Evolutionary conservation across 2,888 invertebrate genomes (phyloP).

Genomic region (Ophioninae sp.): DNA sequence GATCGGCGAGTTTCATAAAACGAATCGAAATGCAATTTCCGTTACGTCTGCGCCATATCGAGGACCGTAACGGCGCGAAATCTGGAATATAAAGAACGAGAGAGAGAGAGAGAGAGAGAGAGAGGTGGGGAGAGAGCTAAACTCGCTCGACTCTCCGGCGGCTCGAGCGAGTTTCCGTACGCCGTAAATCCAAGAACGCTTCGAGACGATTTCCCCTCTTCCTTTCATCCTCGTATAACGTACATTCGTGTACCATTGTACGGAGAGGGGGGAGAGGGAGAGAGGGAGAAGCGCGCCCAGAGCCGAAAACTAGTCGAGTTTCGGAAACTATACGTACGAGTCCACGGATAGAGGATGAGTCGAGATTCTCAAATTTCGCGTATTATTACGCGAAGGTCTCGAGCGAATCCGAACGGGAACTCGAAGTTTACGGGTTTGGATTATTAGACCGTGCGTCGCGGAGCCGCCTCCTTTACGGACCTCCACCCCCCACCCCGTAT

Average conservation of each 20-base stretch:
- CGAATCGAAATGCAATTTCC: conserved; percentile 77
- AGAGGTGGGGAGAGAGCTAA: conserved; percentile 6
- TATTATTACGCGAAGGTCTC: background rate
- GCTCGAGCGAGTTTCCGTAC: conserved; percentile 39
- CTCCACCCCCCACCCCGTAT: too few species aligned
- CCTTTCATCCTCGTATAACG: conserved; percentile 24
- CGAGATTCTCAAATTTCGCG: background rate
- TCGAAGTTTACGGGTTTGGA: background rate
- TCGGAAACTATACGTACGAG: background rate
- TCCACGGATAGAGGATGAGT: background rate
- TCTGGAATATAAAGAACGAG: conserved; percentile 22
- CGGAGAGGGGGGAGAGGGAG: background rate
- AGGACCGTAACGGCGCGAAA: conserved; percentile 38
- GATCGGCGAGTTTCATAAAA: conserved; percentile 68
- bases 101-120: conserved; percentile 7
- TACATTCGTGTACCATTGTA: conserved; percentile 11
- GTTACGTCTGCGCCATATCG: conserved; percentile 63
- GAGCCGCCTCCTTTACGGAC: background rate
- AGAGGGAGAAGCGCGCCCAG: background rate
- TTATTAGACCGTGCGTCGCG: background rate
- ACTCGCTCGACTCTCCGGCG: conserved; percentile 43
- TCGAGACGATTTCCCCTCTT: conserved; percentile 44
- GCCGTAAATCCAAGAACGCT: conserved; percentile 59
- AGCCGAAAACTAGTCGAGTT: conserved; percentile 30
- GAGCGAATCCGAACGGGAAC: background rate